Conservation (phyloP, 2,797 vertebrate genomes). For the Eupleurogrammus muticus region DNA sequence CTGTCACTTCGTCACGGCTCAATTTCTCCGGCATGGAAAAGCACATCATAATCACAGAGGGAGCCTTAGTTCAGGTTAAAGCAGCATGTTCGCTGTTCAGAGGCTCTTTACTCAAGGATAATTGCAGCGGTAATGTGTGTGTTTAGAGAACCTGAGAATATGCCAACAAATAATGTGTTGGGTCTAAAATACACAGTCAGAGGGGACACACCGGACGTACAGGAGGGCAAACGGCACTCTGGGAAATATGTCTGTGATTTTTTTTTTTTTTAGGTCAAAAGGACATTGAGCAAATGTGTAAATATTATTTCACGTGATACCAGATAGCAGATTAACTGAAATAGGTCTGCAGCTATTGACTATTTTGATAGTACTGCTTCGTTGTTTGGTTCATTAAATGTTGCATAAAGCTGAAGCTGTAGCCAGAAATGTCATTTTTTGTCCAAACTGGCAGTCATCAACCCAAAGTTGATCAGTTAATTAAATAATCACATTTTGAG, state of each 20-base stretch:
- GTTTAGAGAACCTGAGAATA: constrained; percentile 30
- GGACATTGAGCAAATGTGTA: background rate
- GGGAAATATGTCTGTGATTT: background rate
- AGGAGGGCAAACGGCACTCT: background rate
- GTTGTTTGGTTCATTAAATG: too few relatives aligned
- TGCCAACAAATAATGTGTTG: constrained; percentile 28
- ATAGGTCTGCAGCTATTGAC: too few relatives aligned
- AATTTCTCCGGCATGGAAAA: constrained; percentile 23
- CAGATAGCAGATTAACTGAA: background rate
- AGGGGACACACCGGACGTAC: background rate
- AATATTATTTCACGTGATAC: rapidly evolving
- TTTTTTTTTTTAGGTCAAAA: background rate
- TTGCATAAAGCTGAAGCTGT: too few relatives aligned
- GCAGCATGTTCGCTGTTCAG: constrained; percentile 23
- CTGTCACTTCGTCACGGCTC: constrained; percentile 24
- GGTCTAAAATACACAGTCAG: constrained; percentile 17
- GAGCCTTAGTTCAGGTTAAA: constrained; percentile 45
- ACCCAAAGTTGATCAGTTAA: too few relatives aligned
- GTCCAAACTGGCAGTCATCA: too few relatives aligned
- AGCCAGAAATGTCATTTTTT: too few relatives aligned
- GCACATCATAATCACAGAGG: constrained; percentile 26
- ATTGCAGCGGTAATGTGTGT: constrained; percentile 44
- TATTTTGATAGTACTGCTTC: too few relatives aligned
- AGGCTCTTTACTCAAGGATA: constrained; percentile 56
- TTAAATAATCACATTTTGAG: too few relatives aligned